phyloP scores from a whole-genome alignment of 92 coral and sea anemone species.

The Siderastrea siderea region DNA sequence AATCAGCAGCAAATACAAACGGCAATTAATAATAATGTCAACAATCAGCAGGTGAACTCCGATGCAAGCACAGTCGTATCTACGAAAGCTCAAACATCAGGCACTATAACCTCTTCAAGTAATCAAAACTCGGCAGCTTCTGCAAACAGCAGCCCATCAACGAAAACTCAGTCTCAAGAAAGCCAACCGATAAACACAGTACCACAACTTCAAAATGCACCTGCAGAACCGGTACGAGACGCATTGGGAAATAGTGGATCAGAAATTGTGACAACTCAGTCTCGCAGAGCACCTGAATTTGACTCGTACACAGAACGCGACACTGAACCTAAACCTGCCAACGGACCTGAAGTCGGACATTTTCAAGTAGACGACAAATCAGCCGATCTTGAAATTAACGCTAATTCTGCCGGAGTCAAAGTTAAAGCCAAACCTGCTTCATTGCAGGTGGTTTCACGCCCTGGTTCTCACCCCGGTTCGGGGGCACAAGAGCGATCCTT shows the following conservation, averaged over 20 bases:
- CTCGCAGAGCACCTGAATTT: constrained; percentile 45
- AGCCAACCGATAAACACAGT: constrained; percentile 3
- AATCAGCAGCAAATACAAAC: neutral
- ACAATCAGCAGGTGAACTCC: neutral
- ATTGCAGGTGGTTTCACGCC: constrained; percentile 98
- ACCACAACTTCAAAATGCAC: constrained; percentile 31
- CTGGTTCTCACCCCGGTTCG: constrained; percentile 88
- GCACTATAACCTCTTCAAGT: neutral
- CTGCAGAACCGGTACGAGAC: constrained; percentile 74
- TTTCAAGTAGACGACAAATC: constrained; percentile 98
- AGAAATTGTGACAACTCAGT: constrained; percentile 84
- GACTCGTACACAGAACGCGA: constrained; percentile 52
- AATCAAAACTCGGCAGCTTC: constrained; percentile 17
- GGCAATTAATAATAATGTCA: neutral
- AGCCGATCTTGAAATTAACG: constrained; percentile 98
- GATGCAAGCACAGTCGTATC: neutral
- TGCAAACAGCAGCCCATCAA: neutral
- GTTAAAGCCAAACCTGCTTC: constrained; percentile 99
- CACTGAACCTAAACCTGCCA: constrained; percentile 41
- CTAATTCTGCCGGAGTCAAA: constrained; percentile 97
- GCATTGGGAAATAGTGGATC: constrained; percentile 86
- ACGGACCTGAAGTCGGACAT: constrained; percentile 88
- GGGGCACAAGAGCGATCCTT: constrained; percentile 71
- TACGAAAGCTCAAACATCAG: constrained; percentile 23
- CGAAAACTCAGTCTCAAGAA: constrained; percentile 19